These are phyloP conservation scores for Machaerirhynchus nigripectus DNA, from an alignment of 2,113 vertebrate species.

Conservation along the genomic window DNA sequence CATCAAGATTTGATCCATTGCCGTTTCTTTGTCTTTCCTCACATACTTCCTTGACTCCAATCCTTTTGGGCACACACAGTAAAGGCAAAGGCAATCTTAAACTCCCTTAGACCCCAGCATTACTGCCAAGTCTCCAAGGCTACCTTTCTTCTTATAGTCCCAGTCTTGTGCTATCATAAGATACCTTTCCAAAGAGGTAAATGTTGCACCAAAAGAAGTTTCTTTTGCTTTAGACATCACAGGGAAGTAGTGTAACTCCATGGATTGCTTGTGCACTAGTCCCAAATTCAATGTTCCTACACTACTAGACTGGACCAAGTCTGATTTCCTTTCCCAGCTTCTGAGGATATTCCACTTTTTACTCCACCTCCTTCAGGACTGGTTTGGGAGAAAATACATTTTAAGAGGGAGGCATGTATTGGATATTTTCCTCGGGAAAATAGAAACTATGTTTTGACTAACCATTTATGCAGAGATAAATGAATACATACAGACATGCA, in stretches of 20 bases:
- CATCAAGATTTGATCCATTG: not conserved
- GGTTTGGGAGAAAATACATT: not conserved
- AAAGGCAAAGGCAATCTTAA: not conserved
- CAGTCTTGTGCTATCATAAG: not conserved
- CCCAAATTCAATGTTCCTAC: not conserved
- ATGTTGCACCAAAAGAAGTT: not conserved
- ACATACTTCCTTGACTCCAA: not conserved
- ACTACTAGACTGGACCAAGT: not conserved
- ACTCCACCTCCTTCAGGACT: not conserved
- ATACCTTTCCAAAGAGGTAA: not conserved
- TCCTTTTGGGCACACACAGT: rapidly evolving
- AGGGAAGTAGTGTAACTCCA: not conserved
- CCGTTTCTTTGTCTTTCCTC: not conserved
- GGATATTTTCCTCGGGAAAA: not conserved
- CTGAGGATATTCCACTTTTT: not conserved
- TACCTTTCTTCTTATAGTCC: not conserved
- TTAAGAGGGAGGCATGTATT: not conserved
- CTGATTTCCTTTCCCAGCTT: not conserved
- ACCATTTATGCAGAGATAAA: not conserved
- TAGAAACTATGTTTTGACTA: not conserved
- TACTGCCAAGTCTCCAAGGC: not conserved
- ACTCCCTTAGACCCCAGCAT: not conserved
- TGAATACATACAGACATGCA: not conserved
- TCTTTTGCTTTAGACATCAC: not conserved
- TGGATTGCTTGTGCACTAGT: not conserved